Conservation (phyloP, 2,113 vertebrate species). For the Chrysochloris asiatica region DNA sequence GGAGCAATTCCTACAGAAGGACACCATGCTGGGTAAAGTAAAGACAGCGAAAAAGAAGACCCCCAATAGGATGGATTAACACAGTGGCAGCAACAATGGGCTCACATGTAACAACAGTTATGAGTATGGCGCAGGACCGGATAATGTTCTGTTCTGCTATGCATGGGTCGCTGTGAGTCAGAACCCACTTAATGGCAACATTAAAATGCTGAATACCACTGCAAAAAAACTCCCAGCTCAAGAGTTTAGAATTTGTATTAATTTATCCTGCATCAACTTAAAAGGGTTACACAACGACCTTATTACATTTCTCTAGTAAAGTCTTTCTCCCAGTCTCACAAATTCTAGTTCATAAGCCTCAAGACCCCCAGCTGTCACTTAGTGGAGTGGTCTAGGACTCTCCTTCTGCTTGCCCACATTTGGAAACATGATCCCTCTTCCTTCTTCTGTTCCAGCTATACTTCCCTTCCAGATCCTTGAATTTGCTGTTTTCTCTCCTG, state of each 20-base stretch:
- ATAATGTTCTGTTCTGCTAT: no score
- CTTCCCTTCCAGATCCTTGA: neutral
- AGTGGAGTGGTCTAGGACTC: neutral
- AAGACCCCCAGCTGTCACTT: neutral
- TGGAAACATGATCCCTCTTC: neutral
- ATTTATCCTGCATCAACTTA: neutral
- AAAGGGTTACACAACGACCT: neutral
- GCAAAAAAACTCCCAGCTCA: neutral
- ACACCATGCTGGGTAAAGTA: no score
- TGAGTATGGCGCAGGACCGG: no score
- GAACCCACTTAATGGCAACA: no score
- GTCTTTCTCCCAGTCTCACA: neutral
- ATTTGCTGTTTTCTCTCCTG: neutral
- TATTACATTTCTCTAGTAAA: neutral
- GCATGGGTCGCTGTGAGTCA: no score
- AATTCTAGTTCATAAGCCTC: neutral
- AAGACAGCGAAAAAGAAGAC: no score
- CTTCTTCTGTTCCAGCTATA: neutral
- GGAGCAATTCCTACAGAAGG: no score
- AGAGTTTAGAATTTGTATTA: constrained; percentile 17
- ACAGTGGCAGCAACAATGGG: no score
- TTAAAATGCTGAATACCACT: neutral
- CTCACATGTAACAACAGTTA: no score
- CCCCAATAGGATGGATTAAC: no score
- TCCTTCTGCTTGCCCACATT: neutral